Percentiles rank a stretch among this genome's conserved stretches.
Evolutionary conservation across 2,888 invertebrate species (phyloP).

Genomic region (Hirtodrosophila trivittata): DNA sequence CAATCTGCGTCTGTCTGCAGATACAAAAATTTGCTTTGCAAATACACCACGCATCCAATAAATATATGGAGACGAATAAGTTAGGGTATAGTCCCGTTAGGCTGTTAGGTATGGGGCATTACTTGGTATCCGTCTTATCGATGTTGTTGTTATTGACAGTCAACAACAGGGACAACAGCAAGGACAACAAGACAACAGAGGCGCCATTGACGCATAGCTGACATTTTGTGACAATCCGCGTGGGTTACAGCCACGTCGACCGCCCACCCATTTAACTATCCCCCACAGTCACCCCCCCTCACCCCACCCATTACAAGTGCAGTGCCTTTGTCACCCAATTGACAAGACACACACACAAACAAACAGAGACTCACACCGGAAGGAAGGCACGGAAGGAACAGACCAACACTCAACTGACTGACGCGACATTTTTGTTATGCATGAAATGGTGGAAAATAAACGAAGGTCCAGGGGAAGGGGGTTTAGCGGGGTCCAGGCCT

Average conservation of each 20-base stretch:
- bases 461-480: not conserved
- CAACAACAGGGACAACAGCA: constrained; percentile 34
- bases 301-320: not conserved
- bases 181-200: constrained; percentile 22
- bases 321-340: constrained; percentile 39
- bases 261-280: not conserved
- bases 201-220: constrained; percentile 41
- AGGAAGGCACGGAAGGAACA: constrained; percentile 46
- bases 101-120: too few relatives aligned
- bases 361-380: constrained; percentile 5
- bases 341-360: constrained; percentile 18
- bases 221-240: constrained; percentile 58
- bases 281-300: not conserved
- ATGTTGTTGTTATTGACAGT: constrained; percentile 48
- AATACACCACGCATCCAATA: too few relatives aligned
- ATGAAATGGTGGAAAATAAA: not conserved
- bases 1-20: too few relatives aligned
- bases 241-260: constrained; percentile 8
- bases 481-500: not conserved
- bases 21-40: too few relatives aligned
- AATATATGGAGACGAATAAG: too few relatives aligned
- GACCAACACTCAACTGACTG: constrained; percentile 39
- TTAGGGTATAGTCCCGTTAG: too few relatives aligned
- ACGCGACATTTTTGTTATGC: constrained; percentile 45
- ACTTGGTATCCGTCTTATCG: not conserved